These are phyloP conservation scores for Pithys albifrons DNA, from an alignment of 2,113 vertebrate species.

Conservation along the genomic window DNA sequence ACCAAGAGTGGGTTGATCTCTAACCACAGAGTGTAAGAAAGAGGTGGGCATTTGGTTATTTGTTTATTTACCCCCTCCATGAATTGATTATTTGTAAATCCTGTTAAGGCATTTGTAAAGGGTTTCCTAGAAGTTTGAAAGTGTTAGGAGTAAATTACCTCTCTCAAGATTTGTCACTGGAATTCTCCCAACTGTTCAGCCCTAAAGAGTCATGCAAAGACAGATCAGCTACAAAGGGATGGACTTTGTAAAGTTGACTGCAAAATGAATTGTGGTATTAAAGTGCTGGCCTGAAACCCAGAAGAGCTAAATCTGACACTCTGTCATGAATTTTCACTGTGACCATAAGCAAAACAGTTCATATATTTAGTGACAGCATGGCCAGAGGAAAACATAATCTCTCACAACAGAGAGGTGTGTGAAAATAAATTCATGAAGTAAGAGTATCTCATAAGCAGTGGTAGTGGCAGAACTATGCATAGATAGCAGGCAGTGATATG, in stretches of 20 bases:
- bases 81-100: neutral
- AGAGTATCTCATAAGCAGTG: neutral
- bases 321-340: neutral
- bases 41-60: neutral
- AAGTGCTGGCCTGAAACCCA: neutral
- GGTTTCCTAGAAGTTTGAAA: neutral
- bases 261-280: neutral
- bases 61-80: neutral
- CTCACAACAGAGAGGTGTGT: neutral
- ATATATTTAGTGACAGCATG: neutral
- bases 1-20: neutral
- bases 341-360: neutral
- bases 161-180: neutral
- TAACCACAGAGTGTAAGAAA: neutral
- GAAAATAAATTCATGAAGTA: neutral
- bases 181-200: neutral
- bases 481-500: neutral
- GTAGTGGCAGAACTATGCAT: neutral
- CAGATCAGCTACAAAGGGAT: neutral
- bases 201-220: neutral
- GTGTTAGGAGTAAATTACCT: neutral
- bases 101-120: neutral
- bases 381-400: neutral
- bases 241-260: neutral
- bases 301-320: neutral